Conservation (phyloP, 2,113 vertebrate species). For the Rissa tridactyla region DNA sequence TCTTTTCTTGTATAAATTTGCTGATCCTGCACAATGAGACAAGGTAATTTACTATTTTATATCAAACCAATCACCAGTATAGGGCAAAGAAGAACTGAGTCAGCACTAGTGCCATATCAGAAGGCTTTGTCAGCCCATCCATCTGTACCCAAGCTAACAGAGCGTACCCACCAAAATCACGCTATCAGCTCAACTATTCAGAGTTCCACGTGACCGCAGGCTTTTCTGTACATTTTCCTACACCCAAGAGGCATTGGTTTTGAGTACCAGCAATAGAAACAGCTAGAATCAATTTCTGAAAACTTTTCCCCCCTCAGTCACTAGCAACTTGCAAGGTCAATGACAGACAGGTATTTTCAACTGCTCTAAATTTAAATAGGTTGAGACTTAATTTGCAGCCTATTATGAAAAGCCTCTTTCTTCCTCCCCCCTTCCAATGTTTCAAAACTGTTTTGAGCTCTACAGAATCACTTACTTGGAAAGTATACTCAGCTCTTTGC, state of each 20-base stretch:
- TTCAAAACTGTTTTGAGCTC: neutral
- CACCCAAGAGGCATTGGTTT: neutral
- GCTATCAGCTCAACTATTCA: neutral
- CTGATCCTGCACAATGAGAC: conserved; percentile 80
- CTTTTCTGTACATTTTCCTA: neutral
- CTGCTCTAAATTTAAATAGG: neutral
- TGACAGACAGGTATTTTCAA: neutral
- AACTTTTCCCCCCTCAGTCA: neutral
- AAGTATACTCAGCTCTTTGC: conserved; percentile 94
- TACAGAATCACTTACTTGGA: conserved; percentile 84
- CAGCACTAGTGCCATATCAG: neutral
- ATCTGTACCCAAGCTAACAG: neutral
- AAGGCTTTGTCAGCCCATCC: neutral
- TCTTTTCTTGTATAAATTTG: conserved; percentile 88
- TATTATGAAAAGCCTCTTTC: neutral
- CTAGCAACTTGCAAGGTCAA: neutral
- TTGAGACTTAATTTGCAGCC: neutral
- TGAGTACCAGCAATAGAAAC: neutral
- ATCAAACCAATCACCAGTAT: neutral
- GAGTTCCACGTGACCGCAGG: neutral
- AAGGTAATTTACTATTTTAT: neutral
- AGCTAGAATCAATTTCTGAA: neutral
- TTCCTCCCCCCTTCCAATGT: neutral
- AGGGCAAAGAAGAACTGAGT: neutral
- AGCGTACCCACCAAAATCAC: neutral